Percentiles rank a stretch among this genome's conserved stretches.
phyloP scores from a whole-genome alignment of 2,888 invertebrate genomes.

The Harpagoxenus sublaevis region DNA sequence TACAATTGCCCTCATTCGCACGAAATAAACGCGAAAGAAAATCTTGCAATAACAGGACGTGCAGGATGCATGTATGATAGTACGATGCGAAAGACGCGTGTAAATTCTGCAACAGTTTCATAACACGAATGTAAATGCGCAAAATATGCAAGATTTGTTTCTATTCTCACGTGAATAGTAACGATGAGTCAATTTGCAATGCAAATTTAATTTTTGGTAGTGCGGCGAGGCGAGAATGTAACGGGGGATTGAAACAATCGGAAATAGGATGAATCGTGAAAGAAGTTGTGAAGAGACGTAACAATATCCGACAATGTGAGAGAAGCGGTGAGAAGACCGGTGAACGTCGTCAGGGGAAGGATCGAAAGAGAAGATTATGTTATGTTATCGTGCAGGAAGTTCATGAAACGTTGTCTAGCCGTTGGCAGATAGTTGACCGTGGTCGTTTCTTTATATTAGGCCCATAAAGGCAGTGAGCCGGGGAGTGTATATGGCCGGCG shows the following conservation, averaged over 20 bases:
- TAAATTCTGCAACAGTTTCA: constrained; percentile 32
- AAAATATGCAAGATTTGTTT: constrained; percentile 27
- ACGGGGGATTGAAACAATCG: background rate
- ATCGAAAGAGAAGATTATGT: constrained; percentile 72
- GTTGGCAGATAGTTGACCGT: constrained; percentile 79
- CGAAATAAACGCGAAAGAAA: constrained; percentile 25
- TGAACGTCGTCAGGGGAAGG: constrained; percentile 11
- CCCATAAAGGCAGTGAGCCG: constrained; percentile 78
- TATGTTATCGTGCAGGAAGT: constrained; percentile 75
- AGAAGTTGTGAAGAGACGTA: constrained; percentile 6
- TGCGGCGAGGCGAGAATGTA: background rate
- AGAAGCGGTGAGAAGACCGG: background rate
- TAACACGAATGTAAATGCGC: constrained; percentile 17
- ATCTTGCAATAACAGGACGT: background rate
- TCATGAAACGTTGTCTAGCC: constrained; percentile 81
- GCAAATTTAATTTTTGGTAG: constrained; percentile 27
- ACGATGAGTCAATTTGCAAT: constrained; percentile 18
- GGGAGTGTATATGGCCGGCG: constrained; percentile 76
- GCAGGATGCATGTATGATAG: background rate
- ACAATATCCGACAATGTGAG: constrained; percentile 37
- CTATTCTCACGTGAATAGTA: constrained; percentile 1
- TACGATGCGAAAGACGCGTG: background rate
- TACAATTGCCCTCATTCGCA: constrained; percentile 40
- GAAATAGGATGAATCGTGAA: constrained; percentile 26
- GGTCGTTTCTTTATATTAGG: constrained; percentile 82